Percentiles rank a stretch among this genome's conserved stretches.
These are phyloP conservation scores for Hypotaenidia philippensis DNA, from an alignment of 2,797 vertebrate genomes.

Conservation along the genomic window DNA sequence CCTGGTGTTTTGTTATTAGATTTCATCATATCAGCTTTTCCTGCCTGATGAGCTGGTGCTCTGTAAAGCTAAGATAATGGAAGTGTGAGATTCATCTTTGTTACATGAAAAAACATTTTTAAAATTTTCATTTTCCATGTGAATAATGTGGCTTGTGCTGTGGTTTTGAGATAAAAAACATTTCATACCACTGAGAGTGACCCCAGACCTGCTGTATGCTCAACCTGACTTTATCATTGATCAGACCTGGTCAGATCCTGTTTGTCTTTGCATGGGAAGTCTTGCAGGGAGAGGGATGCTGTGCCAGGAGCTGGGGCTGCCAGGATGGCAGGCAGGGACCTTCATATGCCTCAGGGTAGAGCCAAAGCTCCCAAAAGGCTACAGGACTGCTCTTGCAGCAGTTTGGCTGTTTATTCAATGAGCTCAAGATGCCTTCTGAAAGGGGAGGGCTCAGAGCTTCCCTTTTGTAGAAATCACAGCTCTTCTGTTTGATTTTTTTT, in stretches of 20 bases:
- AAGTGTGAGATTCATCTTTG: neutral
- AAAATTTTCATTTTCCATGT: neutral
- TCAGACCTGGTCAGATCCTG: neutral
- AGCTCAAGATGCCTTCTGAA: neutral
- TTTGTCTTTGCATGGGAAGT: neutral
- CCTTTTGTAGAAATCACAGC: neutral
- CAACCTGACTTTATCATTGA: neutral
- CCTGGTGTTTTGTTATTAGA: neutral
- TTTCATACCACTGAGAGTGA: neutral
- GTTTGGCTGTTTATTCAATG: neutral
- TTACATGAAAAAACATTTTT: neutral
- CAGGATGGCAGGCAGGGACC: neutral
- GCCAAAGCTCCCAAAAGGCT: neutral
- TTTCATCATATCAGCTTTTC: neutral
- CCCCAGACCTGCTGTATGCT: neutral
- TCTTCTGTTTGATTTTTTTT: neutral
- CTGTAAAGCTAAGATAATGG: neutral
- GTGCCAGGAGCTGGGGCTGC: fast-evolving
- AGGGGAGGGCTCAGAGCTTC: neutral
- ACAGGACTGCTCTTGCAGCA: neutral
- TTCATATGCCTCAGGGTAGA: fast-evolving
- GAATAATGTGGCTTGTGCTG: neutral
- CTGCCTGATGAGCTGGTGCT: neutral
- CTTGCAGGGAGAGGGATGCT: neutral
- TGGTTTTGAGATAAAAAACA: neutral